A percentile compares a stretch with the other conserved stretches of the same genome.
These are phyloP conservation scores for Aphis craccivora DNA, from an alignment of 1,140 invertebrate species.

Conservation along the genomic window DNA sequence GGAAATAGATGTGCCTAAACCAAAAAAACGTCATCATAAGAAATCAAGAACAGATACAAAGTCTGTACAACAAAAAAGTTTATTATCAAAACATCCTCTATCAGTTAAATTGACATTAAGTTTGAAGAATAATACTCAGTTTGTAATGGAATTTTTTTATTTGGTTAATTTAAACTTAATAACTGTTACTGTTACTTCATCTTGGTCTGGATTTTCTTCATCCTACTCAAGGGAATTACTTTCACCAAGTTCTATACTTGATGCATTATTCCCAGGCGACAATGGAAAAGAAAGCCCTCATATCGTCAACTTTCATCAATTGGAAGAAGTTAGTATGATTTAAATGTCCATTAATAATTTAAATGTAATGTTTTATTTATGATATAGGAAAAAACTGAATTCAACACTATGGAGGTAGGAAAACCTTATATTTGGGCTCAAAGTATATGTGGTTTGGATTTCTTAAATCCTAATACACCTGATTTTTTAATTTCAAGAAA, in stretches of 20 bases:
- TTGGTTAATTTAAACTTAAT: constrained; percentile 53
- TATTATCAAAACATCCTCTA: constrained; percentile 35
- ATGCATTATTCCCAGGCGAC: constrained; percentile 42
- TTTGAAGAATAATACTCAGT: constrained; percentile 46
- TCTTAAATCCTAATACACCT: constrained; percentile 31
- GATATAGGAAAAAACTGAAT: constrained; percentile 33
- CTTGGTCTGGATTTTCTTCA: constrained; percentile 53
- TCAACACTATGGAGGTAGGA: constrained; percentile 42
- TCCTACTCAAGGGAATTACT: constrained; percentile 48
- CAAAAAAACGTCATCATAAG: constrained; percentile 53
- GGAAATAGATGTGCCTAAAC: constrained; percentile 51
- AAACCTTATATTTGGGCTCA: constrained; percentile 55
- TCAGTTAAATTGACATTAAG: constrained; percentile 52
- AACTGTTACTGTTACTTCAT: constrained; percentile 45
- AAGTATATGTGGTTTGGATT: constrained; percentile 52
- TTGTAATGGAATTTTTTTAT: constrained; percentile 54
- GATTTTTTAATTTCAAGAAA: constrained; percentile 49
- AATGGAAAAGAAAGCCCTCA: constrained; percentile 43
- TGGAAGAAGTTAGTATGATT: constrained; percentile 34
- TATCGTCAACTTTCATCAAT: constrained; percentile 50
- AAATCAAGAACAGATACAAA: constrained; percentile 53
- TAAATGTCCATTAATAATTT: not conserved
- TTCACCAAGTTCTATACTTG: constrained; percentile 51
- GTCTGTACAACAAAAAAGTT: constrained; percentile 40
- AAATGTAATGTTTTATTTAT: constrained; percentile 13